Conservation (phyloP, 2,888 invertebrate genomes). For the Girardia tigrina region DNA sequence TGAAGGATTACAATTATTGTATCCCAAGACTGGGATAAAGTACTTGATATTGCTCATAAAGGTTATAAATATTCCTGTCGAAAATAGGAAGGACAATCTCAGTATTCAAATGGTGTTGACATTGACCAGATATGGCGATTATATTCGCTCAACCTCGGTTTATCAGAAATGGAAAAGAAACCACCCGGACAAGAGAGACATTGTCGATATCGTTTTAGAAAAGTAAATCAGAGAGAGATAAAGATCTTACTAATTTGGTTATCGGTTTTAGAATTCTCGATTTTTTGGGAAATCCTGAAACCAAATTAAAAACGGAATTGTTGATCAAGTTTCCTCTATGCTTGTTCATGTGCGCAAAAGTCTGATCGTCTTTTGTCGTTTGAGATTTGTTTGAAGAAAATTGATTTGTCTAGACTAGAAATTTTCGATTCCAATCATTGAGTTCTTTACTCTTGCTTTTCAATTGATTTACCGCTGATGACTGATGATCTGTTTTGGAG, state of each 20-base stretch:
- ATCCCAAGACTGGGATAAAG: background rate
- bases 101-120: background rate
- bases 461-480: too few species aligned
- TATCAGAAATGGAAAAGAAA: background rate
- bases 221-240: too few species aligned
- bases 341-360: background rate
- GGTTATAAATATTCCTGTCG: background rate
- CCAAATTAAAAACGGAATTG: background rate
- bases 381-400: too few species aligned
- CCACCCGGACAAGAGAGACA: background rate
- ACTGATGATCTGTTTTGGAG: too few species aligned
- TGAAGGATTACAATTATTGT: background rate
- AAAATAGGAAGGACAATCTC: background rate
- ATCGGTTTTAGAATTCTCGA: background rate
- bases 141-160: background rate
- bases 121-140: background rate
- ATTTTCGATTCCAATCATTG: too few species aligned
- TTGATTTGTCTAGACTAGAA: too few species aligned
- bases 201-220: background rate
- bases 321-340: background rate
- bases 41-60: background rate
- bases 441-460: too few species aligned
- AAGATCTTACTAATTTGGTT: background rate
- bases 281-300: background rate
- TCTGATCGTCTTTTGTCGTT: too few species aligned